phyloP scores from a whole-genome alignment of 1,140 invertebrate species.

The Palaemon carinicauda region DNA sequence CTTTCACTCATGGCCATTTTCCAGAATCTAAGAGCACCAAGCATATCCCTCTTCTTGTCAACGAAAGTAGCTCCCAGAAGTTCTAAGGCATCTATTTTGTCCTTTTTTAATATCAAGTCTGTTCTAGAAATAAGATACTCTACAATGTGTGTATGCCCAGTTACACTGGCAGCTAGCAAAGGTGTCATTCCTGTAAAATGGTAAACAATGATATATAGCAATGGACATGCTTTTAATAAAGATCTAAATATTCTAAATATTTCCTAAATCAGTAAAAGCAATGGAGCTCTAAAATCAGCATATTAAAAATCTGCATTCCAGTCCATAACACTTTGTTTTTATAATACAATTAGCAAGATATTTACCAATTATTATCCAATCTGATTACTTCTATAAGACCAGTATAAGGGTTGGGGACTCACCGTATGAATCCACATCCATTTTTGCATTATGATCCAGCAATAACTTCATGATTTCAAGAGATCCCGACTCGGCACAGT shows the following conservation, averaged over 20 bases:
- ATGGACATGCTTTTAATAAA: too few species aligned
- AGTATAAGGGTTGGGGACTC: slow-evolving; percentile 60
- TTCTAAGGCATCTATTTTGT: slow-evolving; percentile 90
- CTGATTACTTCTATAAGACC: not conserved
- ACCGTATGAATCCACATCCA: slow-evolving; percentile 94
- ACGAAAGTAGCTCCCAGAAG: slow-evolving; percentile 94
- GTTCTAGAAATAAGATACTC: slow-evolving; percentile 82
- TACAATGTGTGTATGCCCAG: slow-evolving; percentile 90
- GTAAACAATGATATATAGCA: too few species aligned
- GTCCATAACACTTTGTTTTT: too few species aligned
- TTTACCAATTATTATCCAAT: too few species aligned
- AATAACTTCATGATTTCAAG: slow-evolving; percentile 91
- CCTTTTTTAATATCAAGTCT: slow-evolving; percentile 76
- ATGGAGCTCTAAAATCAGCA: too few species aligned
- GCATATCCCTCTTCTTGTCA: slow-evolving; percentile 95
- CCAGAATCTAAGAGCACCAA: slow-evolving; percentile 87
- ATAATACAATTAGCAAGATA: too few species aligned
- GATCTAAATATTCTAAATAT: too few species aligned
- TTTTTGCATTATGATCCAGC: slow-evolving; percentile 83
- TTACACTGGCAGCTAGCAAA: slow-evolving; percentile 88
- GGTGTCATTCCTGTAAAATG: slow-evolving; percentile 84
- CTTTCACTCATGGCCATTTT: slow-evolving; percentile 86
- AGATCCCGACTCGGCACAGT: slow-evolving; percentile 94
- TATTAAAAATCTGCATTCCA: too few species aligned
- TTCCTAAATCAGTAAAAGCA: too few species aligned